Percentiles rank a stretch among this genome's conserved stretches.
These are phyloP conservation scores for Acanthosepion lycidas DNA, from an alignment of 2,888 invertebrate genomes.

Conservation along the genomic window DNA sequence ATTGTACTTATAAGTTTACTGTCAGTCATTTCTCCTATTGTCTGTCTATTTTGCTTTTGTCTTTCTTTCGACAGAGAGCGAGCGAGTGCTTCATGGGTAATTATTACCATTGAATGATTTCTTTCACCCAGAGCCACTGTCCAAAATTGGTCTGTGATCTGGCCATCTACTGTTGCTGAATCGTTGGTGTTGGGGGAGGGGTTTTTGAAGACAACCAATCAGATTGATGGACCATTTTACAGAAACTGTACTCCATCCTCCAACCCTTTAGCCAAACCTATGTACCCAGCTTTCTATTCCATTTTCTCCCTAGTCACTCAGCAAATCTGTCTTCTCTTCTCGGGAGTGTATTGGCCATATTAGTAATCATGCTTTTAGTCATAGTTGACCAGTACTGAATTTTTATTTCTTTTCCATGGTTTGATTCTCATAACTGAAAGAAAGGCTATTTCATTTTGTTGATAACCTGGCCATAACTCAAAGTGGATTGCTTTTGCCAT, in stretches of 20 bases:
- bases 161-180: not conserved
- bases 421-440: not conserved
- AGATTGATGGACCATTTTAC: not conserved
- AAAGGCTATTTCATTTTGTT: not conserved
- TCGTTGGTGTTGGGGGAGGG: not conserved
- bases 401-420: not conserved
- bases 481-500: not conserved
- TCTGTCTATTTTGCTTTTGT: not conserved
- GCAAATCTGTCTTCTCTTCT: not conserved
- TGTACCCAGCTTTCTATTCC: too few species aligned
- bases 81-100: not conserved
- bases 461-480: not conserved
- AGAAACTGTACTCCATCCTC: too few species aligned
- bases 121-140: slow-evolving; percentile 8
- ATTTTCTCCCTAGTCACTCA: not conserved
- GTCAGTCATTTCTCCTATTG: not conserved
- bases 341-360: not conserved
- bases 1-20: not conserved
- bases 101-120: slow-evolving; percentile 33
- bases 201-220: not conserved
- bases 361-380: not conserved
- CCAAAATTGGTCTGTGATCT: slow-evolving; percentile 2
- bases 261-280: not conserved
- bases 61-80: not conserved
- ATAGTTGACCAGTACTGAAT: not conserved